phyloP scores from a whole-genome alignment of 1,140 invertebrate genomes.

The Drosophila sproati region DNA sequence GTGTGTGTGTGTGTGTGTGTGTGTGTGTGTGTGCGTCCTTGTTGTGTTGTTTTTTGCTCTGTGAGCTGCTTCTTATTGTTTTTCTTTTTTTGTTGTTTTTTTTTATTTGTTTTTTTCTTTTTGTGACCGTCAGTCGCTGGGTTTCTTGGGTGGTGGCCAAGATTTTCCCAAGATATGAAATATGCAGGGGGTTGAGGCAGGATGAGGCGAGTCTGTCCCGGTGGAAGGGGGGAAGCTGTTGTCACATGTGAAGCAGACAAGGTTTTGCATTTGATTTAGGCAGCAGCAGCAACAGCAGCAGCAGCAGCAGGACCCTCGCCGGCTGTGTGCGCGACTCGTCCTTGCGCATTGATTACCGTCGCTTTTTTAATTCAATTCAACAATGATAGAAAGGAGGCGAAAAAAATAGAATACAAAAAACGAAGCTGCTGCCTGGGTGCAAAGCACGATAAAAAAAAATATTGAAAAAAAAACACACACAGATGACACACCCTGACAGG shows the following conservation, averaged over 20 bases:
- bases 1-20: slow-evolving; percentile 35
- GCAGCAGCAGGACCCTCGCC: slow-evolving; percentile 53
- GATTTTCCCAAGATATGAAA: slow-evolving; percentile 83
- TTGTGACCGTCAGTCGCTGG: slow-evolving; percentile 46
- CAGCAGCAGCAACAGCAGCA: slow-evolving; percentile 39
- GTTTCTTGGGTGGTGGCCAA: slow-evolving; percentile 78
- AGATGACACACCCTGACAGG: slow-evolving; percentile 21
- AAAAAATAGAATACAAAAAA: slow-evolving; percentile 1
- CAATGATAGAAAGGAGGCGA: slow-evolving; percentile 67
- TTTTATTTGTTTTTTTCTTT: slow-evolving; percentile 34
- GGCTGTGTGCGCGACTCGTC: slow-evolving; percentile 43
- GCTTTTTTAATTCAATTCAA: slow-evolving; percentile 82
- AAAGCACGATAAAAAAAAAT: slow-evolving; percentile 22
- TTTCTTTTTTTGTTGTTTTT: slow-evolving; percentile 16
- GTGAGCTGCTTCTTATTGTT: slow-evolving; percentile 58
- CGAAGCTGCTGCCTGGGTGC: slow-evolving; percentile 34
- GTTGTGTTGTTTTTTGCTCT: slow-evolving; percentile 30
- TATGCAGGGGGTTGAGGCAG: slow-evolving; percentile 23
- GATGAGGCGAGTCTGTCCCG: not conserved
- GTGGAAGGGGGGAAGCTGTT: slow-evolving; percentile 35
- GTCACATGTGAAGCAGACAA: slow-evolving; percentile 78
- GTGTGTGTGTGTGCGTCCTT: slow-evolving; percentile 39
- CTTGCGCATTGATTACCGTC: slow-evolving; percentile 80
- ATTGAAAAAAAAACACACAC: slow-evolving; percentile 3
- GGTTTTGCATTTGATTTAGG: slow-evolving; percentile 59